phyloP scores from a whole-genome alignment of 1,140 invertebrate species.

The Gerris buenoi region DNA sequence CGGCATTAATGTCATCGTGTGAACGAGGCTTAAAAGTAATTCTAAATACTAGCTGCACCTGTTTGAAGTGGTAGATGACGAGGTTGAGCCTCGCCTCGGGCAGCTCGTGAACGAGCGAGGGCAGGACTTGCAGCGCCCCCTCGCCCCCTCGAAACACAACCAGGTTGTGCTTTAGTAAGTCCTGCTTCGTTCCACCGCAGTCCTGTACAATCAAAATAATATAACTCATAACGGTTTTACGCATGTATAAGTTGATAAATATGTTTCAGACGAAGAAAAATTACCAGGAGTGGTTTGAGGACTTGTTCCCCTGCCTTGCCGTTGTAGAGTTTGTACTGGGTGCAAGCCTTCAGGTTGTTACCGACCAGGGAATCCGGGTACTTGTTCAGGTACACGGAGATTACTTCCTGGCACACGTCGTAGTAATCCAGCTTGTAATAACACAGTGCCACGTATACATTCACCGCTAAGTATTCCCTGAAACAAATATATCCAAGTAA shows the following conservation, averaged over 20 bases:
- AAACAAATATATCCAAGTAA: conserved; percentile 30
- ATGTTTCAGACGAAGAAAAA: no score
- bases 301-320: conserved; percentile 82
- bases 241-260: no score
- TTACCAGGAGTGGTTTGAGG: conserved; percentile 54
- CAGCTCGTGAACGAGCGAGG: conserved; percentile 82
- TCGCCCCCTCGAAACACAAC: conserved; percentile 92
- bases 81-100: conserved; percentile 93
- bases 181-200: conserved; percentile 26
- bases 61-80: conserved; percentile 85
- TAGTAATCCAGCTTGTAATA: conserved; percentile 95
- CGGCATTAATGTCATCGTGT: no score
- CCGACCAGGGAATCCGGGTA: conserved; percentile 88
- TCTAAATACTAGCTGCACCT: no score
- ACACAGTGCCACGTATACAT: conserved; percentile 93
- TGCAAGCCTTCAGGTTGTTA: conserved; percentile 86
- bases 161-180: conserved; percentile 87
- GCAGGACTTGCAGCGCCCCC: conserved; percentile 78
- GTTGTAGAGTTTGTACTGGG: conserved; percentile 80
- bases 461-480: conserved; percentile 82
- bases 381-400: conserved; percentile 83
- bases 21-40: no score
- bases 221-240: no score
- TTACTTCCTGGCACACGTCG: conserved; percentile 83
- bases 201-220: not conserved